phyloP scores from a whole-genome alignment of 2,888 invertebrate genomes.

The Lasioglossum vierecki region DNA sequence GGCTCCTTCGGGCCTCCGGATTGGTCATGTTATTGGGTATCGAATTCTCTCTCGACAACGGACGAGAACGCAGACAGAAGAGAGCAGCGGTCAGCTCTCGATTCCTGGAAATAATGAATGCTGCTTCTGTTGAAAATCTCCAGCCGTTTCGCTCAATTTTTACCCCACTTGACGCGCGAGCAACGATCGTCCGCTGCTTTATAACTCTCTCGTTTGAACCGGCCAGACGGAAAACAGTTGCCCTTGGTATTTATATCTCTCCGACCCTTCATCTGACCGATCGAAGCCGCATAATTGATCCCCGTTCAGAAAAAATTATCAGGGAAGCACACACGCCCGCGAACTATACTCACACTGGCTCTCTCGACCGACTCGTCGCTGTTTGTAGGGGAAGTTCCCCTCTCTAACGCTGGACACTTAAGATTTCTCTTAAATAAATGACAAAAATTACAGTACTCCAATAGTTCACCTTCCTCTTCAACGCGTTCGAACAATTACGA shows the following conservation, averaged over 20 bases:
- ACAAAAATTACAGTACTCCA: no score
- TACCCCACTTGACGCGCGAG: conserved; percentile 39
- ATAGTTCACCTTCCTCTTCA: no score
- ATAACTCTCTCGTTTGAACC: conserved; percentile 6
- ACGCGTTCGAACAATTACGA: no score
- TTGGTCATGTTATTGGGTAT: conserved; percentile 66
- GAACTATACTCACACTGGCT: background rate
- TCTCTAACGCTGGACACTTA: no score
- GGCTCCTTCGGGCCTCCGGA: conserved; percentile 29
- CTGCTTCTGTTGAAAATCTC: conserved; percentile 78
- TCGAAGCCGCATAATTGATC: background rate
- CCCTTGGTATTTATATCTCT: background rate
- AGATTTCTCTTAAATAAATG: no score
- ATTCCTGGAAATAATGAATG: conserved; percentile 81
- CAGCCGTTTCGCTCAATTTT: conserved; percentile 59
- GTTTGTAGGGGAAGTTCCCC: no score
- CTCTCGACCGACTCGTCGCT: background rate
- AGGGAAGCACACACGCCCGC: background rate
- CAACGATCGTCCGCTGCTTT: background rate
- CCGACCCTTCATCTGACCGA: background rate
- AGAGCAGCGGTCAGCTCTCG: conserved; percentile 59
- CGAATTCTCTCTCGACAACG: conserved; percentile 69
- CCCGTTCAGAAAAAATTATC: conserved; percentile 1
- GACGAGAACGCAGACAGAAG: conserved; percentile 41
- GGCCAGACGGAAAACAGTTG: conserved; percentile 3